Base-by-base conservation (phyloP, 1,140 invertebrate genomes). In the Cydia splendana region DNA sequence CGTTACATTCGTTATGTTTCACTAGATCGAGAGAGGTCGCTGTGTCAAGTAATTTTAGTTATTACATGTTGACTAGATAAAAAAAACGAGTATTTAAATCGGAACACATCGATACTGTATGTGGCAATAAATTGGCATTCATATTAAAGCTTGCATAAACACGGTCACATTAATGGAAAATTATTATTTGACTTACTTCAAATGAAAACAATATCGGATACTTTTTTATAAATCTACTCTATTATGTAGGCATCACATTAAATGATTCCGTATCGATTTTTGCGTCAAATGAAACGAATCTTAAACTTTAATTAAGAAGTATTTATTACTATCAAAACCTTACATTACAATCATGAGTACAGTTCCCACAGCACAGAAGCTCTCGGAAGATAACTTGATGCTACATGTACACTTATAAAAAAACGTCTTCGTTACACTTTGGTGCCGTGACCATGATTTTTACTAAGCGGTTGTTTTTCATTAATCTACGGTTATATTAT, bases 311-410 rank as follows among this genome's bases (percentile, higher is more conserved):
- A 71, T 38, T 71, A 71, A 34, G 38, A 71, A 71, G 34, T 18
- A n/a, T 71, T 42, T 71, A 69, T 71, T 71, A 42, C 67, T 71
- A 71, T 38, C 30, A 71, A 71, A 71, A 38, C 2, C 67, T 71
- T 71, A 71, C 9, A 18, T 45, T 71, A 71, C 57, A 62, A 42
- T 38, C n/a, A 71, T 71, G 67, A 71, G 67, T 71, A 71, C 67
- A 71, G 57, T 62, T 62, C 57, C 18, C 34, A 71, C 67, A 34
- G 67, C 67, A 30, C 30, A 42, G 9, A 4, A 42, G 67, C 34
- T 69, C 65, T 34, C 34, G 34, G 34, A 45, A 71, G 28, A 71
- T 10, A 18, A 71, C 51, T 53, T 62, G 57, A 24, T 62, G 57
- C 48, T 51, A 4, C 45, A 13, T 62, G 24, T 62, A 53, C 15